A percentile compares a stretch with the other conserved stretches of the same genome.
Evolutionary conservation across 1,140 invertebrate species (phyloP).

Genomic region (Phocides pigmalion): DNA sequence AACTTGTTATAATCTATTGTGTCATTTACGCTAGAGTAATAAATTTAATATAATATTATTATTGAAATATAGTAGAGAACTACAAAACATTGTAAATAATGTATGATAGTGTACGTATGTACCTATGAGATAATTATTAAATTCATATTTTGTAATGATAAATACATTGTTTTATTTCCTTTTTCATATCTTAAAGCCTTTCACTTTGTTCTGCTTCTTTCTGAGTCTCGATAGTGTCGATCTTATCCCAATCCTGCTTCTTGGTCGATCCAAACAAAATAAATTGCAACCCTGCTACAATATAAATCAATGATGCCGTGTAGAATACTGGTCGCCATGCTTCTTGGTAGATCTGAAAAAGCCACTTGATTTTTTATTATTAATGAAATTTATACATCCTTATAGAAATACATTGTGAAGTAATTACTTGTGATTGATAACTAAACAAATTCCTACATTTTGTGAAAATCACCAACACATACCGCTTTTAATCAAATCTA

Average conservation of each 20-base stretch:
- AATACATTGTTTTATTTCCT: slow-evolving; percentile 6
- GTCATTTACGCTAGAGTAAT: slow-evolving; percentile 57
- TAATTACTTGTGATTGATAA: no score
- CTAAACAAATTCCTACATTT: no score
- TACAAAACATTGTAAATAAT: slow-evolving; percentile 63
- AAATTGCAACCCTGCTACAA: slow-evolving; percentile 86
- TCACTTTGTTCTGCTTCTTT: slow-evolving; percentile 2
- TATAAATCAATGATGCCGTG: slow-evolving; percentile 87
- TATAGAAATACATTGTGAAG: no score
- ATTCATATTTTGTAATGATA: slow-evolving; percentile 37
- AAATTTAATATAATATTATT: slow-evolving; percentile 63
- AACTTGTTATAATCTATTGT: slow-evolving; percentile 46
- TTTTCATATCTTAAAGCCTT: not conserved
- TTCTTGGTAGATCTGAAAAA: slow-evolving; percentile 86
- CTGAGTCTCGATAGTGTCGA: not conserved
- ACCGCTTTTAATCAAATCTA: no score
- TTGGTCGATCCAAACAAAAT: slow-evolving; percentile 86
- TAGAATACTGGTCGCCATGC: slow-evolving; percentile 91
- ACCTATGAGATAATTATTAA: slow-evolving; percentile 50
- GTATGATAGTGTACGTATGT: slow-evolving; percentile 71
- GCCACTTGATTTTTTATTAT: no score
- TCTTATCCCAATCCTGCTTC: slow-evolving; percentile 86
- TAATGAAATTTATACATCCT: no score
- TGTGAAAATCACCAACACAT: no score
- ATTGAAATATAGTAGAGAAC: slow-evolving; percentile 31